phyloP scores from a whole-genome alignment of 2,113 vertebrate genomes.

The Cyanoderma ruficeps region DNA sequence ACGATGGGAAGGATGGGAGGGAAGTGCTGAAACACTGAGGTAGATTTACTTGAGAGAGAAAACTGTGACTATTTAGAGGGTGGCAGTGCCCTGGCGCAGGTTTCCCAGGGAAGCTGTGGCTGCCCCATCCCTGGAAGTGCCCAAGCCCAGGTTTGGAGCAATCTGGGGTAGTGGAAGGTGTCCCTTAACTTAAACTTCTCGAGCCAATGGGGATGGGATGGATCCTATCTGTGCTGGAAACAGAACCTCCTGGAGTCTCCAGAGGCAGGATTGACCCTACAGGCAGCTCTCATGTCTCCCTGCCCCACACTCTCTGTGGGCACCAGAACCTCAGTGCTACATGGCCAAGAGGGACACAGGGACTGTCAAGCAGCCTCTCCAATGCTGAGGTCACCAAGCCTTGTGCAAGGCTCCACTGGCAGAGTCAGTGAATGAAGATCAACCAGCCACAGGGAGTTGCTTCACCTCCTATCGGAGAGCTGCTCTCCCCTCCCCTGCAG shows the following conservation, averaged over 20 bases:
- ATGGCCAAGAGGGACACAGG: background rate
- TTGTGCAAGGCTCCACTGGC: background rate
- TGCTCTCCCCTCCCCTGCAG: background rate
- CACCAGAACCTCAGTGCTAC: background rate
- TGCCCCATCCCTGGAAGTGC: background rate
- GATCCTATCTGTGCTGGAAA: background rate
- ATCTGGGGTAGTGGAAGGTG: fast-evolving
- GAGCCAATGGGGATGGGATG: fast-evolving
- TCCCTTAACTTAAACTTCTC: background rate
- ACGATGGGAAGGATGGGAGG: background rate
- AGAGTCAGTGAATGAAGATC: background rate
- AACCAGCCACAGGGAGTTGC: background rate
- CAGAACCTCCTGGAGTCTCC: fast-evolving
- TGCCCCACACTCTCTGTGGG: background rate
- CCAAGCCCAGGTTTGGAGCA: background rate
- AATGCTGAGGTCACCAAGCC: background rate
- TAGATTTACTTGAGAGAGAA: background rate
- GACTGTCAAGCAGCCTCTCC: background rate
- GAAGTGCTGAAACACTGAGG: background rate
- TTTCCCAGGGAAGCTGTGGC: background rate
- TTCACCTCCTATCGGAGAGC: conserved; percentile 16
- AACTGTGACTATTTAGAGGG: background rate
- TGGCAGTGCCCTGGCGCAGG: fast-evolving
- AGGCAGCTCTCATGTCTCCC: background rate
- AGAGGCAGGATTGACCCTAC: background rate